Evolutionary conservation across 1,140 invertebrate genomes (phyloP), one percentile per base, ranked within the genome.

Genomic region (Bombus turneri): DNA sequence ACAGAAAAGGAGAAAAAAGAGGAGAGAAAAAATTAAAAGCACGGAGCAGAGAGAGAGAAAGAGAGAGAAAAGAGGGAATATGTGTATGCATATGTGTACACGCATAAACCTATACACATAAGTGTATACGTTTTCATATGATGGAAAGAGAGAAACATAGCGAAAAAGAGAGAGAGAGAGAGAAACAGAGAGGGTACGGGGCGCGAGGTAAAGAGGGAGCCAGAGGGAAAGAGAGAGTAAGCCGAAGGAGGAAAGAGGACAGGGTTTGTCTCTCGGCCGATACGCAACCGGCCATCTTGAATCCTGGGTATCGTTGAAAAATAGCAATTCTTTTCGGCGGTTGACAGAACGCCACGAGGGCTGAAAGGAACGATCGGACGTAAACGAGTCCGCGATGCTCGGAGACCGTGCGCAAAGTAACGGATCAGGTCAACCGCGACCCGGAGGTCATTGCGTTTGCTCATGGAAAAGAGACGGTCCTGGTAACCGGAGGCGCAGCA

Each of bases 211-310:
- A 69, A 86, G 87, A 69, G 74, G 81, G 75, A 84, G 74, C 85
- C 83, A 86, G 72, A 82, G 75, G 57, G 31, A 75, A 71, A n/a
- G 69, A 84, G 72, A 72, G 87, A 59, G 74, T 81, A 34, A 68
- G 68, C 75, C 66, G 59, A 71, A 80, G 76, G 64, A 79, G 69
- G 59, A 68, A 79, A 88, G 86, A 83, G 81, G 84, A 84, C 41
- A 84, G 83, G 89, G 87, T 81, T 87, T 86, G 88, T 91, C 85
- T 91, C 90, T 92, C 88, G 90, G 59, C 78, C 90, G 89, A 90
- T 86, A 90, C 85, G 90, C 87, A 59, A 76, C 66, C 93, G 88
- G 93, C 94, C 94, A 94, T 94, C 91, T 94, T 94, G 94, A 84
- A 94, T 94, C 91, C 91, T 92, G 90, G 88, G 85, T 87, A 86